Evolutionary conservation across 2,113 vertebrate genomes (phyloP).

Genomic region (Saimiri boliviensis): DNA sequence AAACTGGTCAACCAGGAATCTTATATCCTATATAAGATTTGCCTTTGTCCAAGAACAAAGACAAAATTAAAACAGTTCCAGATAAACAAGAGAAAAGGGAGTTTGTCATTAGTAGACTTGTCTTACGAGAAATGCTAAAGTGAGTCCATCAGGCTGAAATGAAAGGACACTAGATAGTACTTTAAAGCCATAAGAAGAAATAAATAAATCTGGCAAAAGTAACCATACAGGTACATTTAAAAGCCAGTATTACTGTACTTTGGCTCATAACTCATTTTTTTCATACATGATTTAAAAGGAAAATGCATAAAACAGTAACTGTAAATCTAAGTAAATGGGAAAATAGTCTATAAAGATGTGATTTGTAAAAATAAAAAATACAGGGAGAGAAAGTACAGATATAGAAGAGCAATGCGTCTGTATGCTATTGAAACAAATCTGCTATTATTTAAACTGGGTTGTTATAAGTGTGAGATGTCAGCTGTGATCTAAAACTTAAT

Average conservation of each 20-base stretch:
- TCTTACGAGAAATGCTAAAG: not conserved
- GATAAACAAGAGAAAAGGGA: not conserved
- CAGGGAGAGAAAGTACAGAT: not conserved
- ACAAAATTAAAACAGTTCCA: not conserved
- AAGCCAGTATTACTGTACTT: not conserved
- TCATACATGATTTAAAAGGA: not conserved
- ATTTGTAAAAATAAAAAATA: conserved; percentile 11
- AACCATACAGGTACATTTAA: not conserved
- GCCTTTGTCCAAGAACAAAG: not conserved
- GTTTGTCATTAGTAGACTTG: not conserved
- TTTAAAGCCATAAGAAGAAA: not conserved
- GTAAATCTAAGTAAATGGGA: not conserved
- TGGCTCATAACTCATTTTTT: not conserved
- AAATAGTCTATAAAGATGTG: not conserved
- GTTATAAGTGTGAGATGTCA: not conserved
- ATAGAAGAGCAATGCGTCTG: not conserved
- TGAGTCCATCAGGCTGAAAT: not conserved
- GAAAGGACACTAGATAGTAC: not conserved
- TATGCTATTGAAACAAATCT: not conserved
- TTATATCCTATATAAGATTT: not conserved
- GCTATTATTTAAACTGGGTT: not conserved
- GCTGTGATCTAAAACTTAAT: not conserved
- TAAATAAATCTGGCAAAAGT: not conserved
- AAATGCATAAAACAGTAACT: not conserved
- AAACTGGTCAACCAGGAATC: not conserved